A percentile compares a stretch with the other conserved stretches of the same genome.
Conservation (phyloP, 2,113 vertebrate genomes). For the Shinisaurus crocodilurus region DNA sequence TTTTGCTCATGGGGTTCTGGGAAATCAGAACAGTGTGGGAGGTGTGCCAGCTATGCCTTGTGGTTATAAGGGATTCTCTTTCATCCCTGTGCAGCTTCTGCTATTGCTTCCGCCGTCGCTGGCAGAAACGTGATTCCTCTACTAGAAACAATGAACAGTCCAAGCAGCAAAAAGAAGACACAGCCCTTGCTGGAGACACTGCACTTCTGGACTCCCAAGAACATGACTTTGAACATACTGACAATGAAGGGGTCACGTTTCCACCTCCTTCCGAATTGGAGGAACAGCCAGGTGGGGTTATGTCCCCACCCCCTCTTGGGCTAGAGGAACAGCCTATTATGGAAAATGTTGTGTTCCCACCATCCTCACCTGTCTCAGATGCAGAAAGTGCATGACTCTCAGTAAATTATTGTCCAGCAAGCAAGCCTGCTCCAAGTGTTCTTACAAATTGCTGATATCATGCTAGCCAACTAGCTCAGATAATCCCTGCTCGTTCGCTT, state of each 20-base stretch:
- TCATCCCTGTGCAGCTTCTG: slow-evolving; percentile 1
- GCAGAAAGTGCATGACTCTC: background rate
- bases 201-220: background rate
- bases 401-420: slow-evolving; percentile 7
- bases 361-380: background rate
- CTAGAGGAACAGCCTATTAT: background rate
- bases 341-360: background rate
- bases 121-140: background rate
- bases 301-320: background rate
- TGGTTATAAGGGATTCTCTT: background rate
- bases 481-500: background rate
- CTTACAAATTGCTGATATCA: background rate
- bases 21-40: background rate
- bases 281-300: background rate
- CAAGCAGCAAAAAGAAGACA: background rate
- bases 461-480: background rate
- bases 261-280: background rate
- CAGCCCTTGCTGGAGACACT: background rate
- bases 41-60: background rate
- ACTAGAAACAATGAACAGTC: background rate
- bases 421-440: background rate
- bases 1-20: background rate
- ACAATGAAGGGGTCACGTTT: background rate
- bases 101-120: slow-evolving; percentile 2
- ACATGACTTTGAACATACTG: background rate